Evolutionary conservation across 1,140 invertebrate genomes (phyloP).

Genomic region (Drosophila ohnishii): DNA sequence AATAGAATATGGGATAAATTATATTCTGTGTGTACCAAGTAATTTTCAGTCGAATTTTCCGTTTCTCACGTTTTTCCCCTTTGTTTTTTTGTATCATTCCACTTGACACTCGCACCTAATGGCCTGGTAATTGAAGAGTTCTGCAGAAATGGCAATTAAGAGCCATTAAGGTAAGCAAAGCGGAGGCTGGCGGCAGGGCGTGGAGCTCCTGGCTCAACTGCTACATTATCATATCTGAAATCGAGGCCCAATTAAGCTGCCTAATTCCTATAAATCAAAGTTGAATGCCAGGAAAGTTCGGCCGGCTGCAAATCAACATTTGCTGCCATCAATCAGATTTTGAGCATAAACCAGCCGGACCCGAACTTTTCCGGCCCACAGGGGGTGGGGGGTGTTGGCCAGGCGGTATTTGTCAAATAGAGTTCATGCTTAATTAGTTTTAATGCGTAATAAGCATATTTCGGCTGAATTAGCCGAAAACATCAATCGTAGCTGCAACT

Average conservation of each 20-base stretch:
- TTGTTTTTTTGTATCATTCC: constrained; percentile 12
- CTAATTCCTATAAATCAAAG: constrained; percentile 40
- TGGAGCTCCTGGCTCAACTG: background rate
- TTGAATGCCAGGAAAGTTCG: constrained; percentile 22
- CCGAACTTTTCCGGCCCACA: background rate
- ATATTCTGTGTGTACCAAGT: background rate
- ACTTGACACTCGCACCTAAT: constrained; percentile 40
- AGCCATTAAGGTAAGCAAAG: constrained; percentile 27
- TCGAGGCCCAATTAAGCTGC: constrained; percentile 33
- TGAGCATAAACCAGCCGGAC: constrained; percentile 9
- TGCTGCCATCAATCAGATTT: constrained; percentile 47
- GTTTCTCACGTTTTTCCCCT: background rate
- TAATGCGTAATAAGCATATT: constrained; percentile 78
- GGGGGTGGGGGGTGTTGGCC: background rate
- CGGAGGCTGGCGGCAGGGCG: background rate
- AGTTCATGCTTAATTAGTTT: constrained; percentile 76
- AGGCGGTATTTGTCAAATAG: constrained; percentile 27
- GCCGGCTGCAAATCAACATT: constrained; percentile 29
- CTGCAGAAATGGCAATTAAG: constrained; percentile 43
- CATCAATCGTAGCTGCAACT: constrained; percentile 29
- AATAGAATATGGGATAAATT: background rate
- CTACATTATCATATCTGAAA: constrained; percentile 30
- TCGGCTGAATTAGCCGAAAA: constrained; percentile 69
- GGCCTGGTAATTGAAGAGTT: constrained; percentile 41
- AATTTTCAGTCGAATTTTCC: background rate